Base-by-base conservation (phyloP, 2,888 invertebrate genomes). In the Boloria selene region DNA sequence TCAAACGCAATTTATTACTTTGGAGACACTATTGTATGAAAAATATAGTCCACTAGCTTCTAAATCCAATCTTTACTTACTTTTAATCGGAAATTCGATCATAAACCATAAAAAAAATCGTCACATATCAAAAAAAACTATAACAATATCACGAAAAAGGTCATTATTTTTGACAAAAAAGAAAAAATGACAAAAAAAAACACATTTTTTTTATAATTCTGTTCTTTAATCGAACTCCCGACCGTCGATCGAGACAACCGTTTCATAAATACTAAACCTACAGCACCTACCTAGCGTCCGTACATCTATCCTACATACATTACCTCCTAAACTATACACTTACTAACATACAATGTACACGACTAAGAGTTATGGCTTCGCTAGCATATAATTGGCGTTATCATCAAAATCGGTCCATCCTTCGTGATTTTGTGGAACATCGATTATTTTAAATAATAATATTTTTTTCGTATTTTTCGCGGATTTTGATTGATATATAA, bases 201-300 rank as follows among this genome's bases (percentile, higher is more conserved):
- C 7, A 38, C 10, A 38, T 38, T 38, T 38, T 38, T 6, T 22
- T 22, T 2, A 22, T 22, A 22, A 22, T 22, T 49, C 7, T n/a
- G 4, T 7, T 4, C 5, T 64, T 61, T 31, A 62, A 47, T 53
- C 51, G 31, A 61, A 67, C 55, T 56, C 16, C 47, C 16, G 60
- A 44, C 18, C 14, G n/a, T 44, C 49, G 10, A 63, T 52, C 17
- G 18, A 18, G 55, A 54, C 63, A 45, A 16, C 59, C 44, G 10
- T 65, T 67, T 63, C 63, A 74, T 74, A 73, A 74, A 72, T 71
- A 73, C 69, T 71, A 74, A 64, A 66, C n/a, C 71, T 72, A 74
- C 68, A 75, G 74, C 74, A 74, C 73, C 74, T 75, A 75, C 68
- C 74, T 75, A 74, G 68, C 70, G 68, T 65, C 49, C 26, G 60